Conservation (phyloP, 2,113 vertebrate genomes). For the Hippolais icterina region DNA sequence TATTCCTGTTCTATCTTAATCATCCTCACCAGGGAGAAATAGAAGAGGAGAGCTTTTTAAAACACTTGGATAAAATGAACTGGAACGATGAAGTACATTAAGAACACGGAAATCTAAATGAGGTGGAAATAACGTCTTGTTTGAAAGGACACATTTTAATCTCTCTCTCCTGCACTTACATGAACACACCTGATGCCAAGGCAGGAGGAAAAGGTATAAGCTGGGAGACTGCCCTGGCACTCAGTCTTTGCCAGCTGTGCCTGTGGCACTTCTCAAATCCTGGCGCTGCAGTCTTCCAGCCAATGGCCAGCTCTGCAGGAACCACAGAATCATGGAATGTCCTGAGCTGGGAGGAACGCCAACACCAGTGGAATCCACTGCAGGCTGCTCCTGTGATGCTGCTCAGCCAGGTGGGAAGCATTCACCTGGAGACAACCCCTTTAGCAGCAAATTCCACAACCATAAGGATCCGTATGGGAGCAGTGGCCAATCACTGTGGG, state of each 20-base stretch:
- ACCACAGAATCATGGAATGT: fast-evolving
- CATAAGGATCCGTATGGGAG: fast-evolving
- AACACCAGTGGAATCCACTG: fast-evolving
- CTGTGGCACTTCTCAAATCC: background rate
- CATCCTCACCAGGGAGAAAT: conserved; percentile 28
- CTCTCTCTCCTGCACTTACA: background rate
- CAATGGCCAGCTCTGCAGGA: background rate
- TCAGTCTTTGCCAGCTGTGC: background rate
- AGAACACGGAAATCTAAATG: conserved; percentile 65
- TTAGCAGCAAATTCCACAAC: background rate
- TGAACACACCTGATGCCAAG: background rate
- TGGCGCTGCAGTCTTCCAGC: background rate
- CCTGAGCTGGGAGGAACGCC: background rate
- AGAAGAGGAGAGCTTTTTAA: conserved; percentile 45
- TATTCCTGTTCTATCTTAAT: conserved; percentile 54
- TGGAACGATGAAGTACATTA: conserved; percentile 15
- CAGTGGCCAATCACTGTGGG: background rate
- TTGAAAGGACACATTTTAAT: conserved; percentile 61
- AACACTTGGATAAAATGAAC: conserved; percentile 41
- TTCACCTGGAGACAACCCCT: background rate
- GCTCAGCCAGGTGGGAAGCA: background rate
- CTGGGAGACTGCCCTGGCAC: background rate
- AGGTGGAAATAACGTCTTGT: conserved; percentile 60
- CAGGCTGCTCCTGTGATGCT: background rate
- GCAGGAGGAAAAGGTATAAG: background rate